Percentiles rank a stretch among this genome's conserved stretches.
Evolutionary conservation across 2,888 invertebrate species (phyloP).

Genomic region (Frankliniella intonsa): DNA sequence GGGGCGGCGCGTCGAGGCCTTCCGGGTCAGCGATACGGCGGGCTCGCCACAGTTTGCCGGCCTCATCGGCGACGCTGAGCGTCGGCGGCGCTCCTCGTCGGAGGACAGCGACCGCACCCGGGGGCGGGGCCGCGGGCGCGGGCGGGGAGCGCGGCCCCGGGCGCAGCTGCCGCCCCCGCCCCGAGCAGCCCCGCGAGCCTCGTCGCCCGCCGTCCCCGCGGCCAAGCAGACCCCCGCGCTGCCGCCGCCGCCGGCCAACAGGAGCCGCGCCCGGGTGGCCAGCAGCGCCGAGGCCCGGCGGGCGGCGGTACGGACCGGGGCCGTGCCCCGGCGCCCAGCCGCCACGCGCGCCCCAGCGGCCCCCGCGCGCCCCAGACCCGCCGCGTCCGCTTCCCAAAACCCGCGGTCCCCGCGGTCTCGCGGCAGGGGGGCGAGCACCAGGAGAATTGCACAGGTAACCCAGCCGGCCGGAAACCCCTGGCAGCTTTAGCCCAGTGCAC

Average conservation of each 20-base stretch:
- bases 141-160: neutral
- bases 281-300: neutral
- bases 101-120: neutral
- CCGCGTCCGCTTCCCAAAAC: neutral
- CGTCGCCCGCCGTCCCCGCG: neutral
- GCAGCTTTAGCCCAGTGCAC: no score
- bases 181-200: neutral
- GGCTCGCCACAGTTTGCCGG: neutral
- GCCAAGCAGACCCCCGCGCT: neutral
- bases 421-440: neutral
- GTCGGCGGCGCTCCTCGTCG: neutral
- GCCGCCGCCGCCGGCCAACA: neutral
- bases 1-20: neutral
- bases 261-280: neutral
- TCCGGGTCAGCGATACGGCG: neutral
- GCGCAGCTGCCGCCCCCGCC: neutral
- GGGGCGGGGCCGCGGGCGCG: neutral
- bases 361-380: neutral
- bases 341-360: neutral
- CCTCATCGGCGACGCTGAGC: neutral
- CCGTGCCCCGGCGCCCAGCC: neutral
- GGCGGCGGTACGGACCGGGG: neutral
- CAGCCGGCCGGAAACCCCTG: no score
- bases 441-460: neutral
- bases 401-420: neutral